Percentiles rank a stretch among this genome's conserved stretches.
Conservation (phyloP, 2,888 invertebrate species). For the Agrotis clavis region DNA sequence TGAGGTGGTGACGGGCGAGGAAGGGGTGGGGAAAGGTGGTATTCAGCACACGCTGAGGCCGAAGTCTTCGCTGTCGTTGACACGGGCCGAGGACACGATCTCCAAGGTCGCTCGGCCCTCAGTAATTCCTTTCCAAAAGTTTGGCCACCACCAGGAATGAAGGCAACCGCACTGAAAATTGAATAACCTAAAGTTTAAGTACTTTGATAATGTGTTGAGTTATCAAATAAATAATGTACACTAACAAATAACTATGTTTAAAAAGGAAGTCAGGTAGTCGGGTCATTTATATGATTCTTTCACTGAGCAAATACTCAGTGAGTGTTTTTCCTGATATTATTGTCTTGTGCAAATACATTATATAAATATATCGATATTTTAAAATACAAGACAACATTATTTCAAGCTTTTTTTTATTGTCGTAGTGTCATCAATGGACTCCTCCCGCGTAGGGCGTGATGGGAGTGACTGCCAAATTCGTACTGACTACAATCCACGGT, state of each 20-base stretch:
- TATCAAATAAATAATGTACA: not conserved
- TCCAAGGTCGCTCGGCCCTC: conserved; percentile 83
- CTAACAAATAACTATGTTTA: not conserved
- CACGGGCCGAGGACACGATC: conserved; percentile 85
- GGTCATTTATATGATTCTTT: no score
- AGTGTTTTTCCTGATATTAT: no score
- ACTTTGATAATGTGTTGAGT: not conserved
- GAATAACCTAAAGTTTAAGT: conserved; percentile 4
- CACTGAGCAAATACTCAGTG: no score
- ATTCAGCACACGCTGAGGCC: conserved; percentile 77
- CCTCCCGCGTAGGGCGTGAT: no score
- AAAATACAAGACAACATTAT: no score
- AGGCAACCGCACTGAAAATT: conserved; percentile 53
- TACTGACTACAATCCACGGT: no score
- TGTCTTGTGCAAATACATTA: no score
- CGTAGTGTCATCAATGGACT: no score
- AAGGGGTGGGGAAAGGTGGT: conserved; percentile 57
- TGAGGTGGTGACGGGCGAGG: conserved; percentile 56
- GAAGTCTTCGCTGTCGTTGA: conserved; percentile 85
- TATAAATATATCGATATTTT: no score
- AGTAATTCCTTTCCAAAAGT: conserved; percentile 69
- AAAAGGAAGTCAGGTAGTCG: not conserved
- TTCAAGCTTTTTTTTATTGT: no score
- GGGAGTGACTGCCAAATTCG: no score
- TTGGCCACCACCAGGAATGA: conserved; percentile 62